Percentiles rank a stretch among this genome's conserved stretches.
These are phyloP conservation scores for Lophius piscatorius DNA, from an alignment of 2,113 vertebrate species.

Conservation along the genomic window DNA sequence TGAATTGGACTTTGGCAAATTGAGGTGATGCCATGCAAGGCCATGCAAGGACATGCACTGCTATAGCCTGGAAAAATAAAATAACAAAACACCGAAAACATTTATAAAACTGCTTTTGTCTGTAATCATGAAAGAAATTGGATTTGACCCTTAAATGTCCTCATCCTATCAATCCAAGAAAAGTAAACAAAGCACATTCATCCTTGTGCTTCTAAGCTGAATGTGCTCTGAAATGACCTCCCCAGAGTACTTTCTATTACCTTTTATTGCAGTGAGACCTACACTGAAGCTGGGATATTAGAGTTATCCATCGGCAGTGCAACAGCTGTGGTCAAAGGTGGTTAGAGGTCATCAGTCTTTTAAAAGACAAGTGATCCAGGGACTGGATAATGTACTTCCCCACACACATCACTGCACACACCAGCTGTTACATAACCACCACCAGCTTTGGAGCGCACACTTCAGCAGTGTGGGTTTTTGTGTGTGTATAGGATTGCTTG, in stretches of 20 bases:
- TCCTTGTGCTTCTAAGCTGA: slow-evolving; percentile 29
- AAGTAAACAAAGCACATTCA: slow-evolving; percentile 19
- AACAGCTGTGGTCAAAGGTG: slow-evolving; percentile 16
- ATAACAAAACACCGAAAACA: too few relatives aligned
- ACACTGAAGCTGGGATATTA: slow-evolving; percentile 8
- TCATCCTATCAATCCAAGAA: neutral
- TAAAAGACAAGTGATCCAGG: neutral
- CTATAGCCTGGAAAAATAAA: too few relatives aligned
- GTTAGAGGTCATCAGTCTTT: slow-evolving; percentile 19
- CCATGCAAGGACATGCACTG: too few relatives aligned
- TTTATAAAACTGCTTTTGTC: too few relatives aligned
- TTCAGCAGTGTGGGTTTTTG: neutral
- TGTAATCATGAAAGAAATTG: too few relatives aligned
- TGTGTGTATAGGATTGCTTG: neutral
- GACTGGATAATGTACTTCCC: slow-evolving; percentile 6
- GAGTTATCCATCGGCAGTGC: slow-evolving; percentile 11
- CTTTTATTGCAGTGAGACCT: slow-evolving; percentile 9
- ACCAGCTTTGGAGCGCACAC: slow-evolving; percentile 16
- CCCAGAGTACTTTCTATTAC: slow-evolving; percentile 11
- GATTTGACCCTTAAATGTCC: neutral
- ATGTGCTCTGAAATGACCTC: slow-evolving; percentile 13
- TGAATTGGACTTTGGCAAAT: too few relatives aligned
- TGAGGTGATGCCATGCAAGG: too few relatives aligned
- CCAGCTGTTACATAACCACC: slow-evolving; percentile 42
- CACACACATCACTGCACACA: slow-evolving; percentile 7